Evolutionary conservation across 1,140 invertebrate genomes (phyloP), one percentile per base, ranked within the genome.

Genomic region (Pachypeltis micranthus): DNA sequence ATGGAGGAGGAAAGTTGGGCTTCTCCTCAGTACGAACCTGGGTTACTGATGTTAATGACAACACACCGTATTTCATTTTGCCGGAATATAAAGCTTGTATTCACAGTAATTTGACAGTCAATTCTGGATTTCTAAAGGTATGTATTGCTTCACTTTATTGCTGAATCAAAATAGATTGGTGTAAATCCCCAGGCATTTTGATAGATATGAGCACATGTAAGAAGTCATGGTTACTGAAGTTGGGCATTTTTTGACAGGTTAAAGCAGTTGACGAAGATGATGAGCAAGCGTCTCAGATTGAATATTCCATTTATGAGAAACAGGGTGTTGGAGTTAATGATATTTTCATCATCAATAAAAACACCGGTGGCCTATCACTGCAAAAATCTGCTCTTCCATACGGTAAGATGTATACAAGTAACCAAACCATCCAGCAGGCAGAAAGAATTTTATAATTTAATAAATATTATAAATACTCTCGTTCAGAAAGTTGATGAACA

Each of bases 31-130:
- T 96, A 2, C 77, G 86, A 69, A 83, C 96, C 7, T 83, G 81
- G 68, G 83, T 96, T 7, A 76, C 75, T 2, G 93, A 96, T 76
- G 81, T 84, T 59, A 96, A 96, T 76, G 93, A 96, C 71, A 91
- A 95, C 75, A 74, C 82, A 54, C 93, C 93, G 0, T 74, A 77
- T 54, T 97, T 96, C 75, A 74, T 83, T 28, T 73, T 89, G 16
- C 82, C 81, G 57, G 89, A 92, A 73, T 93, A 93, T 70, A 88
- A 87, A 73, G 82, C 81, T 1, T 83, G 84, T 27, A 83, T 90
- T 59, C 79, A 81, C 63, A 75, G 78, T 23, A 86, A 87, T 73
- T 72, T 80, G 24, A 79, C 78, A 1, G 68, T 81, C 4, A 82
- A 81, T 70, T 77, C 81, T 66, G 78, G 81, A 12, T 83, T 93